phyloP scores from a whole-genome alignment of 2,797 vertebrate genomes.

The Lophius americanus region DNA sequence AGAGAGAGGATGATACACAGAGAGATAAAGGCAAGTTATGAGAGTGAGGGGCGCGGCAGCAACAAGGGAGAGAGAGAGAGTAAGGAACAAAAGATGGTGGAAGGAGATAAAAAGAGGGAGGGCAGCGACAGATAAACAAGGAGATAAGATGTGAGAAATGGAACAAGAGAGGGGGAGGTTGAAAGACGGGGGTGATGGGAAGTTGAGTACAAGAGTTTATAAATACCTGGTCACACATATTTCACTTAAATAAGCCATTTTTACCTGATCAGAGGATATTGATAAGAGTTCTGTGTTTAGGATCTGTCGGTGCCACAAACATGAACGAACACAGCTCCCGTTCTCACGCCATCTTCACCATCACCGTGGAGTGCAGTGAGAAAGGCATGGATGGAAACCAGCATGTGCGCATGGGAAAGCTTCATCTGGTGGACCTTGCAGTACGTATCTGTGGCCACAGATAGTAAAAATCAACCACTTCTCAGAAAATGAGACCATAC shows the following conservation, averaged over 20 bases:
- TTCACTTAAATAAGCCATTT: not conserved
- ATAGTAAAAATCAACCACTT: not conserved
- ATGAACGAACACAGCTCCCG: constrained; percentile 99
- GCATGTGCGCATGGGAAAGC: constrained; percentile 97
- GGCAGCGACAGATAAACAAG: too few species aligned
- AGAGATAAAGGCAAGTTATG: too few species aligned
- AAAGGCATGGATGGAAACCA: constrained; percentile 96
- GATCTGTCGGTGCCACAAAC: constrained; percentile 97
- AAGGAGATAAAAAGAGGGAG: too few species aligned
- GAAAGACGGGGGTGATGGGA: too few species aligned
- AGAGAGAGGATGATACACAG: too few species aligned
- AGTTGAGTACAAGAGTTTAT: not conserved
- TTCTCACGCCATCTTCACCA: constrained; percentile 98
- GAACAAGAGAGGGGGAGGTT: too few species aligned
- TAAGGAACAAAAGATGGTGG: too few species aligned
- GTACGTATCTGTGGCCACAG: constrained; percentile 75
- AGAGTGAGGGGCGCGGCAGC: too few species aligned
- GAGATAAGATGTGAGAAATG: too few species aligned
- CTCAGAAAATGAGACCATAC: not conserved
- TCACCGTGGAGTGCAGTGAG: constrained; percentile 98
- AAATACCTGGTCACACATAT: not conserved
- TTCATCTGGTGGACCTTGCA: constrained; percentile 96
- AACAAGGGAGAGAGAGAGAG: too few species aligned
- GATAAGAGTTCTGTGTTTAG: constrained; percentile 57
- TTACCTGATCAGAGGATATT: constrained; percentile 1